Evolutionary conservation across 2,888 invertebrate genomes (phyloP).

Genomic region (Gordius sp.): DNA sequence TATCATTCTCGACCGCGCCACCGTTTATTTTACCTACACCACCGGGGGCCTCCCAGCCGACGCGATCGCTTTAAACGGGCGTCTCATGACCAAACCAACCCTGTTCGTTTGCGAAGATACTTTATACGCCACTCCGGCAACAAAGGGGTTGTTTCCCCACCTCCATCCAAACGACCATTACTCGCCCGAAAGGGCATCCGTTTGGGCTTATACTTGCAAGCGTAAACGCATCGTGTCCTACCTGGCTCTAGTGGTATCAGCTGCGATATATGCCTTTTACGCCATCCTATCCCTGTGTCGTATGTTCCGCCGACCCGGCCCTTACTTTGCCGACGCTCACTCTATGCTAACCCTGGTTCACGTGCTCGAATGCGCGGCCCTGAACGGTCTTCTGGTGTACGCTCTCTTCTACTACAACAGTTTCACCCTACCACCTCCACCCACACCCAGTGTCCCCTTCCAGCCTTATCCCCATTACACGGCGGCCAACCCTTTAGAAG

Average conservation of each 20-base stretch:
- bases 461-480: not conserved
- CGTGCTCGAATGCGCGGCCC: not conserved
- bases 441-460: not conserved
- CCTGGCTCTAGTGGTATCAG: not conserved
- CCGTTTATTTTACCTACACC: too few relatives aligned
- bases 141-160: too few relatives aligned
- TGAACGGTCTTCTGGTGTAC: not conserved
- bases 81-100: too few relatives aligned
- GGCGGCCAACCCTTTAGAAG: not conserved
- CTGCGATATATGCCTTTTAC: not conserved
- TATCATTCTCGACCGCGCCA: too few relatives aligned
- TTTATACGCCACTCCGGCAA: too few relatives aligned
- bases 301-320: too few relatives aligned
- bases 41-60: too few relatives aligned
- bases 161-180: too few relatives aligned
- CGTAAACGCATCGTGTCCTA: slow-evolving; percentile 1
- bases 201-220: not conserved
- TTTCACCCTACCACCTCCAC: not conserved
- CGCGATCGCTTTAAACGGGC: too few relatives aligned
- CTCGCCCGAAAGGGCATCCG: too few relatives aligned
- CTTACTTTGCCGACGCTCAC: not conserved
- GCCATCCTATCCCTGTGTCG: not conserved
- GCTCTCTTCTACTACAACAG: not conserved
- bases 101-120: too few relatives aligned
- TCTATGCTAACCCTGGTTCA: not conserved